These are phyloP conservation scores for Phaenicophaeus curvirostris DNA, from an alignment of 2,797 vertebrate genomes.

Conservation along the genomic window DNA sequence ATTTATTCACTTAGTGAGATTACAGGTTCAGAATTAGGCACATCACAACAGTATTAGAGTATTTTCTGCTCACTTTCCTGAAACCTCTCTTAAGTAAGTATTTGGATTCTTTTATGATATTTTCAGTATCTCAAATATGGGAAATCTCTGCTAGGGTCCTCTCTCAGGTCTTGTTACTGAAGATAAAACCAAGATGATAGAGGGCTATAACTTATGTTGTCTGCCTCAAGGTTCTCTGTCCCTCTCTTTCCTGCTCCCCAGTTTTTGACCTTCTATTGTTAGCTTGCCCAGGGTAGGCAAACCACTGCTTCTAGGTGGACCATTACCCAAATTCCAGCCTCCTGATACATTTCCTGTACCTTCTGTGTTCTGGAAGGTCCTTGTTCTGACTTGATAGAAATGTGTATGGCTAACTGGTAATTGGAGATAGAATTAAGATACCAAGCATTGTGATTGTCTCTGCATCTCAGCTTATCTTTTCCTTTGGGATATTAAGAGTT, in stretches of 20 bases:
- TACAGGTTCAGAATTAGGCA: not conserved
- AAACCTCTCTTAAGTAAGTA: not conserved
- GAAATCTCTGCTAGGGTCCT: not conserved
- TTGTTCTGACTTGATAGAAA: not conserved
- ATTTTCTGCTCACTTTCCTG: not conserved
- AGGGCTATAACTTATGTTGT: not conserved
- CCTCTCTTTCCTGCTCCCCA: not conserved
- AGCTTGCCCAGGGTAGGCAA: not conserved
- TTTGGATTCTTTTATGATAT: not conserved
- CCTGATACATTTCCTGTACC: not conserved
- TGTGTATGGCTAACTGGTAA: not conserved
- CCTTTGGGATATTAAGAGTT: not conserved
- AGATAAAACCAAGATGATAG: not conserved
- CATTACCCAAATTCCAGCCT: not conserved
- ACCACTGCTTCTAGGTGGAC: not conserved
- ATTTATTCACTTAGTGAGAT: not conserved
- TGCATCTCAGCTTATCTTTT: not conserved
- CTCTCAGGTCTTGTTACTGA: not conserved
- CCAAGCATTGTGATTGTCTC: not conserved
- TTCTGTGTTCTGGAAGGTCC: not conserved
- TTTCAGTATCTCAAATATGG: not conserved
- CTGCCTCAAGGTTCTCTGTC: not conserved
- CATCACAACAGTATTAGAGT: fast-evolving
- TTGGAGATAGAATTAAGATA: not conserved
- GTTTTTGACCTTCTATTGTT: not conserved